Base-by-base conservation (phyloP, 2,797 vertebrate species). In the Austrolebias charrua region DNA sequence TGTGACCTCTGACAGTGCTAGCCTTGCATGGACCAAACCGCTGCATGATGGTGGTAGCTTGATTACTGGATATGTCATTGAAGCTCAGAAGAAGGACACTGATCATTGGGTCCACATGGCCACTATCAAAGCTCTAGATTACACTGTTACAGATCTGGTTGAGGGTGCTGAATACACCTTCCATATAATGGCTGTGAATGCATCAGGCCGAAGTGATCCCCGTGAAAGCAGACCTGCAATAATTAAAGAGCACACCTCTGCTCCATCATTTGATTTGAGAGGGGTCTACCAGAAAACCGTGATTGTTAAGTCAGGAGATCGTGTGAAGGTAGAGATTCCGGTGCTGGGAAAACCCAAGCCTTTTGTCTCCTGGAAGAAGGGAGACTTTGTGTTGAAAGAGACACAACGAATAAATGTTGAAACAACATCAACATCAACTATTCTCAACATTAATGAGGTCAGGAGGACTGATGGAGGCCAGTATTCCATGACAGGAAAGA, bases 171-270 rank as follows among this genome's bases (percentile, higher is more conserved):
- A 99, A 78, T 99, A 99, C 66, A 93, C 91, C 47, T 99, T 99
- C 94, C 96, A 96, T 67, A 95, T 99, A 67, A 98, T 98, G 94
- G 97, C 98, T 55, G 96, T 98, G 47, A 99, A 99, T 82, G 96
- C 91, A 70, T 96, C 96, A 43, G 98, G 98, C 66, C 96, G 96
- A 89, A 99, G 98, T 64, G 95, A 96, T 73, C 96, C 98, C 55
- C 93, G 97, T 82, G 97, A 99, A 89, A 97, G 97, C 80, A 94
- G 96, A 52, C 96, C 98, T 10, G 93, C 94, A 76, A 60, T 95
- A 57, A 95, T 99, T 59, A 98, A 93, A 82, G 98, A 99, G 70
- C 97, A 99, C 87, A 95, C 92, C 0, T 93, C 92, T 71, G 89
- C 93, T 78, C 97, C 97, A 58, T 95, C 93, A 63, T 94, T 99